Percentiles rank a stretch among this genome's conserved stretches.
These are phyloP conservation scores for Papilio machaon DNA, from an alignment of 1,140 invertebrate species.

Conservation along the genomic window DNA sequence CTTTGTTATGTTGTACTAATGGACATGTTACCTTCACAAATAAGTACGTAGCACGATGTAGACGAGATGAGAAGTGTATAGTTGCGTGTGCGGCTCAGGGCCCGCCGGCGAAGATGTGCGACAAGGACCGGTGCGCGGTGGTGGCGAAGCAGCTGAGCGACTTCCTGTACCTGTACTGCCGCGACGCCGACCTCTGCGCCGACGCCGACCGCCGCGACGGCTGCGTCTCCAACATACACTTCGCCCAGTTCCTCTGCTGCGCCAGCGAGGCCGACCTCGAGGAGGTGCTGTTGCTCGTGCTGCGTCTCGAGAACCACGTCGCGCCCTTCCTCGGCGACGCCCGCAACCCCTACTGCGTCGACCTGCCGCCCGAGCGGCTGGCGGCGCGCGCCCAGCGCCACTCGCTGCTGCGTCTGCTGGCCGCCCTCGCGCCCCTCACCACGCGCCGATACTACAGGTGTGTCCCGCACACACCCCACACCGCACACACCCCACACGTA, in stretches of 20 bases:
- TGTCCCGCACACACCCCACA: not conserved
- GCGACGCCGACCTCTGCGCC: constrained; percentile 90
- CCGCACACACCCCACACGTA: not conserved
- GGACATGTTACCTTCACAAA: too few species aligned
- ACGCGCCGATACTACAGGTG: constrained; percentile 63
- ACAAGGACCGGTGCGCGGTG: constrained; percentile 92
- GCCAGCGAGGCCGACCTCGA: constrained; percentile 79
- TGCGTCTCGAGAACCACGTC: constrained; percentile 68
- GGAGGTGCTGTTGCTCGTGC: constrained; percentile 70
- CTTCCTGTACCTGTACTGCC: constrained; percentile 94
- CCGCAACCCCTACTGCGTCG: constrained; percentile 69
- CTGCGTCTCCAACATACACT: constrained; percentile 75
- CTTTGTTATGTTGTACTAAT: not conserved
- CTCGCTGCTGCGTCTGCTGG: constrained; percentile 68
- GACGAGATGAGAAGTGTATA: not conserved
- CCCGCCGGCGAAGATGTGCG: constrained; percentile 89
- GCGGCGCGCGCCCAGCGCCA: constrained; percentile 50
- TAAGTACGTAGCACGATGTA: too few species aligned
- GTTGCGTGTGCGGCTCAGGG: constrained; percentile 76
- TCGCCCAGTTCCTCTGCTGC: constrained; percentile 76
- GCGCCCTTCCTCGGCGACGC: constrained; percentile 72
- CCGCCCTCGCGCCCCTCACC: constrained; percentile 65
- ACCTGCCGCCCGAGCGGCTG: constrained; percentile 68
- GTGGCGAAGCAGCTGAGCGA: constrained; percentile 96
- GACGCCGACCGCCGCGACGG: constrained; percentile 84